phyloP scores from a whole-genome alignment of 2,113 vertebrate species.

The Bubo scandiacus region DNA sequence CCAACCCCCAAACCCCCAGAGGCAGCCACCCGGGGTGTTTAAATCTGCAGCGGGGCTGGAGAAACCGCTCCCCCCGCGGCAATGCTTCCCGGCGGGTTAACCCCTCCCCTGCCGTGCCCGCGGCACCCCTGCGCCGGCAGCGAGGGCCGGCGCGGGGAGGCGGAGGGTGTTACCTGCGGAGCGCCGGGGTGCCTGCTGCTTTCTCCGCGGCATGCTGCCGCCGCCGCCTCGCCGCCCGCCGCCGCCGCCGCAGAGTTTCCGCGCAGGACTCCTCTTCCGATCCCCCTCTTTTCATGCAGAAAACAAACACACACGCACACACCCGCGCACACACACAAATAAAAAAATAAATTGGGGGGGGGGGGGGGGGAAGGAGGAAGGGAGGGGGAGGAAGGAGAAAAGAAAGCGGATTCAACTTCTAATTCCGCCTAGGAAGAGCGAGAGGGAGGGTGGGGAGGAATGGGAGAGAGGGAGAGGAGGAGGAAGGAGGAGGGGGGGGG shows the following conservation, averaged over 20 bases:
- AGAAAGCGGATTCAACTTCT: constrained; percentile 12
- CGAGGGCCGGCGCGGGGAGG: constrained; percentile 2
- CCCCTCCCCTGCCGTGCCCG: constrained; percentile 35
- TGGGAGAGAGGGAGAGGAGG: not conserved
- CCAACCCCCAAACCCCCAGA: not conserved
- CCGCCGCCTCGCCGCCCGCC: constrained; percentile 76
- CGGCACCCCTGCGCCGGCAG: not conserved
- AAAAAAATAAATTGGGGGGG: not conserved
- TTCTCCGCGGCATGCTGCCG: constrained; percentile 92
- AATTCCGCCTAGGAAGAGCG: not conserved
- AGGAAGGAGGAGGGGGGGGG: constrained; percentile 8
- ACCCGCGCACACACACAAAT: constrained; percentile 41
- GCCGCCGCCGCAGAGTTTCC: constrained; percentile 80
- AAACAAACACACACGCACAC: constrained; percentile 61
- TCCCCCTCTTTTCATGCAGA: constrained; percentile 83
- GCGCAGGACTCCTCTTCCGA: constrained; percentile 75
- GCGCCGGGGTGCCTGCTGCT: constrained; percentile 94
- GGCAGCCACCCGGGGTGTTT: not conserved
- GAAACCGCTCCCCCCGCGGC: not conserved
- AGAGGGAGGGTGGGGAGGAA: not conserved
- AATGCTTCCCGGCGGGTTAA: constrained; percentile 18
- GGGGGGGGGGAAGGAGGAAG: not conserved
- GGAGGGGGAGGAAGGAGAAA: not conserved
- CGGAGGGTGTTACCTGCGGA: constrained; percentile 84
- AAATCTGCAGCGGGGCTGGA: not conserved